Evolutionary conservation across 53 echinoderm and acorn worm species (phyloP), one percentile per base, ranked within the genome.

Genomic region (Stichopus horrens): DNA sequence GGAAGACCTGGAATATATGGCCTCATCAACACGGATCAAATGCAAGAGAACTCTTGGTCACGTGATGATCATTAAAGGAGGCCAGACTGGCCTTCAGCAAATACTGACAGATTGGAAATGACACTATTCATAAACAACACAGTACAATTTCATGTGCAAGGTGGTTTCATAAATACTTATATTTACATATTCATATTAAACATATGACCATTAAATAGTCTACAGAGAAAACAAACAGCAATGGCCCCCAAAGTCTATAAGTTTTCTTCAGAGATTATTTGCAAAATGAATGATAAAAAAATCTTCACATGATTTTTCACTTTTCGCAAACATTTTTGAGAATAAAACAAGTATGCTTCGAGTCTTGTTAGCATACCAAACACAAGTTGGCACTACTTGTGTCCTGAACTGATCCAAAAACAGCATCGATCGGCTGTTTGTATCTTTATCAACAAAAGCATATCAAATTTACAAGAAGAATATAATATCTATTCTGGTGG

Each of bases 121-220:
- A 37, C 37, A 37, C 37, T 37, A 37, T 59, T 59, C 59, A 59
- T 59, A 2, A 59, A 59, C 4, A 71, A 68, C 19, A 68, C 19
- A 68, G 19, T 16, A 71, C 6, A 71, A 37, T 20, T 71, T 71
- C 14, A 71, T n/a, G 19, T 71, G 71, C 71, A 71, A 71, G 71
- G 71, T 71, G 71, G 71, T 71, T 13, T 57, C 81, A 81, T 81
- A 81, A 81, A 81, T 81, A 81, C 81, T 57, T 81, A 20, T 81
- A 81, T 81, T 81, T 81, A 81, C 81, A 81, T 81, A 81, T 81
- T 81, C 81, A 81, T 57, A 81, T 56, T 71, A 71, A 37, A 37
- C 71, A 71, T n/a, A 71, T 19, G 18, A 71, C 71, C 71, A 71
- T 71, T 20, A 71, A 13, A 71, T 71, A 71, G 18, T 71, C 71